Evolutionary conservation across 2,888 invertebrate species (phyloP), one percentile per base, ranked within the genome.

Genomic region (Apeira syringaria): DNA sequence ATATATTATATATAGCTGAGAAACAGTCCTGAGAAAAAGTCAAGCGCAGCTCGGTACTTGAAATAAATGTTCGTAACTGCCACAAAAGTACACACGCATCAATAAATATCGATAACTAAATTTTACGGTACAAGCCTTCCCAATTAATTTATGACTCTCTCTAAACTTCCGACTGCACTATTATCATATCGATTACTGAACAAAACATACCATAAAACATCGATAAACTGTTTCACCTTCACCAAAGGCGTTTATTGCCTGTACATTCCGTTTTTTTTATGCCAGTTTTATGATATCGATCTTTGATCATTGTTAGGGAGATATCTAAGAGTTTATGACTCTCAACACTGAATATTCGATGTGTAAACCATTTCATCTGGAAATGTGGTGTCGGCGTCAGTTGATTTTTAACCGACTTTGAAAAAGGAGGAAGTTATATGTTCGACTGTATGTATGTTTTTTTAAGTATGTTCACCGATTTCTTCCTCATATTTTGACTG

Each of bases 201-300:
- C 33, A 18, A 18, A 38, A 5, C 13, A 8, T 7, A 4, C 24
- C 22, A 26, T 45, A 39, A 39, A 30, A 20, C 30, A 12, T 39
- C 33, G 15, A 38, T 39, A 30, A 39, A 35, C 34, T 11, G 13
- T 26, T 27, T 22, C 10, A 13, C 18, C 15, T 10, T 30, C 34
- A 35, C 15, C 35, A 27, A 26, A 20, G 18, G 22, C 15, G 30
- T 45, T 45, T 39, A 45, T 45, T 12, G 30, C 29, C 37, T 18
- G 31, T 35, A 26, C 20, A 17, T 29, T 35, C 27, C 2, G 28
- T 30, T 29, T 30, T 11, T n/a, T 34, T 9, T 29, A 20, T 9
- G 12, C 28, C 37, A 9, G 32, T 7, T 38, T 44, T 38, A 45
- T 45, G 45, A 26, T 27, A 18, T 18, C 26, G 5, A 26, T 7